Percentiles rank a stretch among this genome's conserved stretches.
Conservation (phyloP, 2,113 vertebrate species). For the Gallinago jamesoni region DNA sequence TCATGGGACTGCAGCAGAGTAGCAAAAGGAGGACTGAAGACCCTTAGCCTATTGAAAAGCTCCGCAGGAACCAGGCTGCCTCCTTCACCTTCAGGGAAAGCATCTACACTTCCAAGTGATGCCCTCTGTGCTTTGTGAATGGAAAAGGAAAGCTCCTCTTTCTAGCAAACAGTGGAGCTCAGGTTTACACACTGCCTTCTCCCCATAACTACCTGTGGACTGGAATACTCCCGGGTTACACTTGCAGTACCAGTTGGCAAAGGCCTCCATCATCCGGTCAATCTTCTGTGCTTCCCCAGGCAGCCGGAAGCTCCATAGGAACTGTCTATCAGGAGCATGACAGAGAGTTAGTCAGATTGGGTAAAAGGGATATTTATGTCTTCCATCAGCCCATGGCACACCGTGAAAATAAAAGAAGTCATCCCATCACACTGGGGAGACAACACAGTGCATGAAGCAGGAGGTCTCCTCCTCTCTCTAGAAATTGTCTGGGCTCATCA, state of each 20-base stretch:
- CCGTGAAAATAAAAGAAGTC: background rate
- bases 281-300: constrained; percentile 97
- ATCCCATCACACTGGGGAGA: background rate
- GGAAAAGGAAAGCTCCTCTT: background rate
- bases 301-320: constrained; percentile 95
- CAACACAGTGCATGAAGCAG: background rate
- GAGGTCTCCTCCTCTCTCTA: background rate
- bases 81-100: background rate
- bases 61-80: background rate
- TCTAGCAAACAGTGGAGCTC: background rate
- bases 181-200: background rate
- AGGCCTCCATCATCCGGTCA: constrained; percentile 96
- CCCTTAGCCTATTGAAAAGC: background rate
- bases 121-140: background rate
- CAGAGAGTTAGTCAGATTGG: background rate
- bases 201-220: constrained; percentile 81
- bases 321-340: constrained; percentile 79
- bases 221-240: constrained; percentile 89
- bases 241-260: constrained; percentile 89
- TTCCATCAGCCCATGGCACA: background rate
- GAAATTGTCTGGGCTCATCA: background rate
- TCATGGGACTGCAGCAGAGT: background rate
- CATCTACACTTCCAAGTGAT: background rate
- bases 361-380: background rate
- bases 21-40: background rate